Conservation (phyloP, 2,888 invertebrate genomes). For the Caenorhabditis angaria region DNA sequence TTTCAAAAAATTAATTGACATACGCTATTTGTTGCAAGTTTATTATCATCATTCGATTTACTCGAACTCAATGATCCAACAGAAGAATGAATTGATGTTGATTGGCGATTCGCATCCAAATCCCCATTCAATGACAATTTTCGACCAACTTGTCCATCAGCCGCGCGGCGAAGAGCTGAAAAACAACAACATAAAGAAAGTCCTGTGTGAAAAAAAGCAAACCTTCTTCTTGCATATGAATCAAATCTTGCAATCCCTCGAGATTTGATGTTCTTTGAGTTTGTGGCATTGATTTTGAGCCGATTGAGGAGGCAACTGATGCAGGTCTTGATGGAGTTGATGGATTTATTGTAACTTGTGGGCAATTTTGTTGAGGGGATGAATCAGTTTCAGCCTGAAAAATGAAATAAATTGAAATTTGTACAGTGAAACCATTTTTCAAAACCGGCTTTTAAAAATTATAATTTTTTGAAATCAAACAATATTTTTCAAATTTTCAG, state of each 20-base stretch:
- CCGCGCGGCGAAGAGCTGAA: conserved; percentile 38
- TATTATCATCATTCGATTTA: conserved; percentile 35
- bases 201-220: background rate
- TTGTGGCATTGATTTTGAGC: background rate
- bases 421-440: too few species aligned
- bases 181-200: background rate
- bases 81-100: conserved; percentile 31
- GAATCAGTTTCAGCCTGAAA: background rate
- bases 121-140: conserved; percentile 45
- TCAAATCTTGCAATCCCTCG: conserved; percentile 40
- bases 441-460: too few species aligned
- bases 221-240: conserved; percentile 43
- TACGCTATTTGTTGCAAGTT: too few species aligned
- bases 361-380: conserved; percentile 12
- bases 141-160: conserved; percentile 14
- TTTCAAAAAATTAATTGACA: too few species aligned
- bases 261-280: conserved; percentile 21
- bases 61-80: conserved; percentile 32
- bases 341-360: conserved; percentile 25
- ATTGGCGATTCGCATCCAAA: conserved; percentile 32
- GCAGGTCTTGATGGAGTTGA: conserved; percentile 31
- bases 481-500: too few species aligned
- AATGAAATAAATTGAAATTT: too few species aligned
- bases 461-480: too few species aligned
- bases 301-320: conserved; percentile 21